phyloP scores from a whole-genome alignment of 2,888 invertebrate species.

The Cephus spinipes region DNA sequence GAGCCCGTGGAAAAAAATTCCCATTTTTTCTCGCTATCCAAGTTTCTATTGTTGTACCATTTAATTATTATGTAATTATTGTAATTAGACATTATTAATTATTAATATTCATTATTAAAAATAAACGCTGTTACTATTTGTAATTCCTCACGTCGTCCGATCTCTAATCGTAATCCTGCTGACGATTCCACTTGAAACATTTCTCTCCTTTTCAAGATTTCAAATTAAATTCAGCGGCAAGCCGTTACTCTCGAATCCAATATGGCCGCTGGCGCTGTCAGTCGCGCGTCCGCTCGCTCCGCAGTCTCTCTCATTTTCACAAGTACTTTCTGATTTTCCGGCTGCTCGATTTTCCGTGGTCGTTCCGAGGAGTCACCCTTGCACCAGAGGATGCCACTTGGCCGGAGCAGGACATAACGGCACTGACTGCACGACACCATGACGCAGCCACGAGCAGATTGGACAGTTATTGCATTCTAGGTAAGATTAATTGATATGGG shows the following conservation, averaged over 20 bases:
- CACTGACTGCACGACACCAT: conserved; percentile 57
- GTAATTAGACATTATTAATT: conserved; percentile 64
- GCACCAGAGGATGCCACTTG: conserved; percentile 14
- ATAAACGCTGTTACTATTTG: conserved; percentile 67
- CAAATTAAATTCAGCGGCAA: too few species aligned
- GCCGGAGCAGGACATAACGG: conserved; percentile 38
- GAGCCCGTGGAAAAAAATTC: conserved; percentile 35
- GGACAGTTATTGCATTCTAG: conserved; percentile 68
- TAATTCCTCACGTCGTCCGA: conserved; percentile 29
- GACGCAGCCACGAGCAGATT: conserved; percentile 64
- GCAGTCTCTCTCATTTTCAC: conserved; percentile 34
- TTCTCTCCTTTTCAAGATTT: too few species aligned
- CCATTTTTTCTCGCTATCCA: conserved; percentile 52
- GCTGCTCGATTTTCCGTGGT: conserved; percentile 16
- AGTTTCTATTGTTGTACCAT: conserved; percentile 64
- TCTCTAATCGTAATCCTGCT: too few species aligned
- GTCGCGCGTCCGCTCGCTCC: too few species aligned
- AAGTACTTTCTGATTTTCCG: conserved; percentile 50
- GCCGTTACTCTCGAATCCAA: conserved; percentile 37
- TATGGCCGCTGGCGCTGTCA: conserved; percentile 27
- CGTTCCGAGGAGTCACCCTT: conserved; percentile 26
- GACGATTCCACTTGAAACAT: too few species aligned
- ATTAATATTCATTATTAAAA: conserved; percentile 61
- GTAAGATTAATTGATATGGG: conserved; percentile 65
- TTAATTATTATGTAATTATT: conserved; percentile 64